Percentiles rank a stretch among this genome's conserved stretches.
phyloP scores from a whole-genome alignment of 2,888 invertebrate genomes.

The Andricus quercusramuli region DNA sequence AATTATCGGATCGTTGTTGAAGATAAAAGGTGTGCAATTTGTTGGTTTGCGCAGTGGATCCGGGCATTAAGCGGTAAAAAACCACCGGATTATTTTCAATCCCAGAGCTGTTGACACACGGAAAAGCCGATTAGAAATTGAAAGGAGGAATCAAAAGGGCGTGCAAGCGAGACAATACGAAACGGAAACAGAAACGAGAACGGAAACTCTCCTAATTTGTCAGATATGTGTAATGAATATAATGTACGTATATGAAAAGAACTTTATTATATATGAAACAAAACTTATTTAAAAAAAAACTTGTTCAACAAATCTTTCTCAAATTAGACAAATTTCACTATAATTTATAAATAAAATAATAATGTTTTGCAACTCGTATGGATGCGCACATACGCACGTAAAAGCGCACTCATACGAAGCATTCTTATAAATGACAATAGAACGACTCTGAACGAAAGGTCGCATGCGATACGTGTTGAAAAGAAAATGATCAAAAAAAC shows the following conservation, averaged over 20 bases:
- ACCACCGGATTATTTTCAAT: conserved; percentile 98
- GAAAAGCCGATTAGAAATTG: conserved; percentile 53
- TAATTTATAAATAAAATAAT: not conserved
- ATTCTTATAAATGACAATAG: conserved; percentile 35
- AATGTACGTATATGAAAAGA: conserved; percentile 27
- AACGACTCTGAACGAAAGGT: conserved; percentile 63
- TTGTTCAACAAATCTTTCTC: not conserved
- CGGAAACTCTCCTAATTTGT: conserved; percentile 61
- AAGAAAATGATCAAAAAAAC: conserved; percentile 50
- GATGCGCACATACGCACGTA: conserved; percentile 42
- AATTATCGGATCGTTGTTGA: conserved; percentile 95
- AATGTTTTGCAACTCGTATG: conserved; percentile 12
- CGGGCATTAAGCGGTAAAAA: conserved; percentile 96
- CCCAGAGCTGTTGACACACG: conserved; percentile 87
- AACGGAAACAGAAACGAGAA: conserved; percentile 76
- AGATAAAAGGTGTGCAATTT: conserved; percentile 97
- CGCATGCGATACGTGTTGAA: conserved; percentile 64
- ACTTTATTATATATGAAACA: not conserved
- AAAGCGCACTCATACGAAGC: not conserved
- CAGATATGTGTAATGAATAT: conserved; percentile 37
- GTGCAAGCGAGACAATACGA: conserved; percentile 67
- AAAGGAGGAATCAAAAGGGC: conserved; percentile 45
- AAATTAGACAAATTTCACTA: not conserved
- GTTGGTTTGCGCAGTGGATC: conserved; percentile 97
- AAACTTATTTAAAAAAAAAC: not conserved